Conservation (phyloP, 2,113 vertebrate species). For the Cygnus buccinator region DNA sequence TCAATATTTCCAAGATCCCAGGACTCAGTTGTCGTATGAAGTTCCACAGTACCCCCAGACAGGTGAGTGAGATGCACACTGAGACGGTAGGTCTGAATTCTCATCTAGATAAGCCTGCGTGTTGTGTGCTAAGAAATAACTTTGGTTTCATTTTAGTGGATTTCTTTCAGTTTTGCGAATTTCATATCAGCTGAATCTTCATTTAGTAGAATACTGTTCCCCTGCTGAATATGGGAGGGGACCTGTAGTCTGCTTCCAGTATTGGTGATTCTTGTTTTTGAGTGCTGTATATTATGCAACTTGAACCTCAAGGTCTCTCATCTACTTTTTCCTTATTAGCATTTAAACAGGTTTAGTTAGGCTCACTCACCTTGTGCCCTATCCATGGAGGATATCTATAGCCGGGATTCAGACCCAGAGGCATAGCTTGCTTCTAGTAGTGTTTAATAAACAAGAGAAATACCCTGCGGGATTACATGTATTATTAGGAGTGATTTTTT, state of each 20-base stretch:
- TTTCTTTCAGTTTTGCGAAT: not conserved
- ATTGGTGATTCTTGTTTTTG: not conserved
- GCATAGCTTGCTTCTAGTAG: not conserved
- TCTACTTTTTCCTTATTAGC: not conserved
- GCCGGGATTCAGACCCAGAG: not conserved
- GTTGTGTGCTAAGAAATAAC: not conserved
- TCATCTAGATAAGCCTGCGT: not conserved
- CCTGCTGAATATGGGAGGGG: not conserved
- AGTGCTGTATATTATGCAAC: not conserved
- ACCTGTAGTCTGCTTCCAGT: not conserved
- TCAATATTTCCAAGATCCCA: slow-evolving; percentile 89
- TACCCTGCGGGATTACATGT: not conserved
- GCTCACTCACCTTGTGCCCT: not conserved
- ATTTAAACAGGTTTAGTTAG: not conserved
- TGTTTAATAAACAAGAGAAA: not conserved
- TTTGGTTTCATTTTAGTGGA: not conserved
- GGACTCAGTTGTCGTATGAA: slow-evolving; percentile 84
- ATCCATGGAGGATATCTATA: not conserved
- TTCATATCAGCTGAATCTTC: not conserved
- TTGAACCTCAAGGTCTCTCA: not conserved
- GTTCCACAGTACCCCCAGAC: slow-evolving; percentile 84
- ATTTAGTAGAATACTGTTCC: not conserved
- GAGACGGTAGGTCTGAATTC: not conserved
- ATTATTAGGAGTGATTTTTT: not conserved
- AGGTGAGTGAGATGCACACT: slow-evolving; percentile 77